Percentiles rank a stretch among this genome's conserved stretches.
Evolutionary conservation across 1,140 invertebrate species (phyloP).

Genomic region (Trachymyrmex septentrionalis): DNA sequence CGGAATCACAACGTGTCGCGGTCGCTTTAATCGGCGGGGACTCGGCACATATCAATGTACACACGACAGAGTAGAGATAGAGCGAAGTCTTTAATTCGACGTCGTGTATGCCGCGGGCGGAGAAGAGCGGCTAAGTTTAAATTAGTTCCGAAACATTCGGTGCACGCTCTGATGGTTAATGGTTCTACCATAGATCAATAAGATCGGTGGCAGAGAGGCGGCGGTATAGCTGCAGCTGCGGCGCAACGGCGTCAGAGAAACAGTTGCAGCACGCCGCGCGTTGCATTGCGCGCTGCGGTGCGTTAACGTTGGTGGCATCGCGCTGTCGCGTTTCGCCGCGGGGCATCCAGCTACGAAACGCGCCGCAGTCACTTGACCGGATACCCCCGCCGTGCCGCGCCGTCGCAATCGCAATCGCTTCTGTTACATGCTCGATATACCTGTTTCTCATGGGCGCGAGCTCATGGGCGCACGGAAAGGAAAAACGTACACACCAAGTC

Average conservation of each 20-base stretch:
- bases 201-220: slow-evolving; percentile 21
- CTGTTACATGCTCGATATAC: slow-evolving; percentile 56
- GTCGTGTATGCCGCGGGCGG: slow-evolving; percentile 60
- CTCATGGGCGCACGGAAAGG: slow-evolving; percentile 21
- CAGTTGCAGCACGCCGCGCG: background rate
- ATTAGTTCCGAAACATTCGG: slow-evolving; percentile 84
- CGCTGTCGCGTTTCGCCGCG: slow-evolving; percentile 51
- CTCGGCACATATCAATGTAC: slow-evolving; percentile 43
- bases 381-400: background rate
- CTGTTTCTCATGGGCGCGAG: slow-evolving; percentile 38
- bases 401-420: background rate
- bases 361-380: slow-evolving; percentile 48
- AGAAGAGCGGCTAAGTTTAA: slow-evolving; percentile 81
- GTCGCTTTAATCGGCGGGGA: slow-evolving; percentile 65
- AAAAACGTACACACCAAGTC: slow-evolving; percentile 39
- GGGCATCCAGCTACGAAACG: slow-evolving; percentile 53
- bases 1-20: slow-evolving; percentile 56
- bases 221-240: slow-evolving; percentile 2
- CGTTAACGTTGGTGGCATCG: background rate
- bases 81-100: slow-evolving; percentile 75
- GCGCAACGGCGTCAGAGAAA: slow-evolving; percentile 18
- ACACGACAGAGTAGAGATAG: slow-evolving; percentile 36
- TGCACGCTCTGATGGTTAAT: slow-evolving; percentile 79
- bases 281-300: slow-evolving; percentile 10
- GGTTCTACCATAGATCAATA: slow-evolving; percentile 75